Evolutionary conservation across 1,140 invertebrate genomes (phyloP), one percentile per base, ranked within the genome.

Genomic region (Augochlora pura): DNA sequence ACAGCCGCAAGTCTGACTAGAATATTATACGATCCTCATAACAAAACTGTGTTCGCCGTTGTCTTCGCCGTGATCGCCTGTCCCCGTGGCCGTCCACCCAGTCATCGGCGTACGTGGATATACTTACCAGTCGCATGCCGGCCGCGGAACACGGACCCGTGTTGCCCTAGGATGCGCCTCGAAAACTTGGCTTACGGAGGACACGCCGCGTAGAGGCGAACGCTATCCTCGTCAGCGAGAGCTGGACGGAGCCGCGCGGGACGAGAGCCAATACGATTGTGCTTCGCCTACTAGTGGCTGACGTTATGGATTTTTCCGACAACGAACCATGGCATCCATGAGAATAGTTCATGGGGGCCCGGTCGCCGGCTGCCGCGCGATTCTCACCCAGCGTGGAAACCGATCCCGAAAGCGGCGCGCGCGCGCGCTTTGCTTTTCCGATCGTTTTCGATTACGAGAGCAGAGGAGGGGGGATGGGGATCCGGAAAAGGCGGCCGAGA

Each of bases 11-110:
- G 85, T 86, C 90, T 92, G 91, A 92, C 91, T 91, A 83, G 91
- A 92, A 92, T 92, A 91, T 91, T 85, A 89, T 91, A 91, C 89
- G 87, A 91, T 89, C 62, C 88, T 91, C 90, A 89, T 91, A 91
- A 91, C 88, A 88, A 91, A 91, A 91, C 88, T 91, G 83, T 70
- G 66, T 73, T 38, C 67, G 71, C 66, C 73, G 82, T 57, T 71
- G 63, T 68, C 77, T 66, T 59, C 68, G 60, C 27, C 57, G 23
- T 82, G 81, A 76, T 84, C 72, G n/a, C 76, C 76, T 84, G 77
- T 69, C 80, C 80, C 76, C 57, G n/a, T 80, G 63, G 32, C 66
- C 81, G 81, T 85, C 72, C 49, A 72, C 59, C 72, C 52, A 64
- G 62, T 73, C 80, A 71, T 83, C 72, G 71, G 27, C 62, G 77